Evolutionary conservation across 1,140 invertebrate species (phyloP).

Genomic region (Dendrolimus punctatus): DNA sequence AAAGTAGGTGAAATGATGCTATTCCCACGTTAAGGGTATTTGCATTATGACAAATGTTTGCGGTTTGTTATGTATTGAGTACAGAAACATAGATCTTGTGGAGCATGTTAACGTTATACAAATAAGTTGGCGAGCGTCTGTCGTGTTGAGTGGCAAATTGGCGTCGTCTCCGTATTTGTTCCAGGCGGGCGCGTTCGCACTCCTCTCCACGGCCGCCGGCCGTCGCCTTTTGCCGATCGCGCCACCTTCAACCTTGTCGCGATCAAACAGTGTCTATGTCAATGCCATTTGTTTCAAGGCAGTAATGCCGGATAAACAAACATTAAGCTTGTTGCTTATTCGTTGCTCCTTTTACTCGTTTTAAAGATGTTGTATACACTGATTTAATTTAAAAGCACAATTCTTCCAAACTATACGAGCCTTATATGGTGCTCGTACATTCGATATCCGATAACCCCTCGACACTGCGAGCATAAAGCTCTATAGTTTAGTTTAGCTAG

Average conservation of each 20-base stretch:
- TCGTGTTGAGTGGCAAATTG: slow-evolving; percentile 58
- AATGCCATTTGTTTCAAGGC: slow-evolving; percentile 33
- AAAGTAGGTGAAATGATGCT: too few relatives aligned
- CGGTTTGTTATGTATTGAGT: slow-evolving; percentile 28
- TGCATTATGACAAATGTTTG: background rate
- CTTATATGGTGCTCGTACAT: slow-evolving; percentile 24
- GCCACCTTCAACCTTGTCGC: slow-evolving; percentile 42
- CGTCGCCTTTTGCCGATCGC: slow-evolving; percentile 21
- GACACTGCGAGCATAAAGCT: slow-evolving; percentile 35
- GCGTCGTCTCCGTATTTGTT: slow-evolving; percentile 56
- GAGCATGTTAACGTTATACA: slow-evolving; percentile 50
- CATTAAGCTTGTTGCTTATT: too few relatives aligned
- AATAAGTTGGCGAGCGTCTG: slow-evolving; percentile 48
- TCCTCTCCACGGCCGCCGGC: slow-evolving; percentile 15
- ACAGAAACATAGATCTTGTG: slow-evolving; percentile 35
- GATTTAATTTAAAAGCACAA: too few relatives aligned
- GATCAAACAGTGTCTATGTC: slow-evolving; percentile 36
- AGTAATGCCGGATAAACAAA: slow-evolving; percentile 19
- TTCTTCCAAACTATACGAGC: too few relatives aligned
- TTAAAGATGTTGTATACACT: too few relatives aligned
- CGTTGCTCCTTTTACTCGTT: too few relatives aligned
- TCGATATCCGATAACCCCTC: slow-evolving; percentile 58
- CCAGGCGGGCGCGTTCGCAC: slow-evolving; percentile 24
- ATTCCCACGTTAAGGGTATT: too few relatives aligned
- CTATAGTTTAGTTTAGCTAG: slow-evolving; percentile 53